Conservation (phyloP, 1,140 invertebrate genomes). For the Brachionus calyciflorus region DNA sequence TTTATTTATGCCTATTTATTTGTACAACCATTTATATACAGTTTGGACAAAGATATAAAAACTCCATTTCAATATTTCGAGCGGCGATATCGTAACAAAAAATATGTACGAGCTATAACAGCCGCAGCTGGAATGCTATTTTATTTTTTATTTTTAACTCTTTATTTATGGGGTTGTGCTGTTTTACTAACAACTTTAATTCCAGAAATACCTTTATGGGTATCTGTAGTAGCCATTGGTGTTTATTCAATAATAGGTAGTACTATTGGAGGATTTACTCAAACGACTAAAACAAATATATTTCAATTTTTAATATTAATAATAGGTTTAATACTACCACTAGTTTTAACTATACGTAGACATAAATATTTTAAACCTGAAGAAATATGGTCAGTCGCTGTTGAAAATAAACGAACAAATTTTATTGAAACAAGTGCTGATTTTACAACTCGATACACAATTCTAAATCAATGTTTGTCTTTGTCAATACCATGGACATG, state of each 20-base stretch:
- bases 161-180: conserved; percentile 36
- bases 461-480: conserved; percentile 2
- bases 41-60: conserved; percentile 1
- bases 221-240: neutral
- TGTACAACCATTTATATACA: conserved; percentile 9
- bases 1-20: conserved; percentile 21
- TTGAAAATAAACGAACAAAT: neutral
- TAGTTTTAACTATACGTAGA: neutral
- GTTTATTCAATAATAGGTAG: conserved; percentile 3
- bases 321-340: neutral
- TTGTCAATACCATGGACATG: conserved; percentile 10
- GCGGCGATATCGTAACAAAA: conserved; percentile 4
- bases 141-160: conserved; percentile 17
- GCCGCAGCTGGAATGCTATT: conserved; percentile 5
- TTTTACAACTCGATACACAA: conserved; percentile 27
- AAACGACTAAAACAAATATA: conserved; percentile 33
- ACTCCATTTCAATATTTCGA: conserved; percentile 36
- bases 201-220: conserved; percentile 8
- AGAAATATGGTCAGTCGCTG: conserved; percentile 5
- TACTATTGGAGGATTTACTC: conserved; percentile 5
- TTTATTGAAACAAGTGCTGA: conserved; percentile 30
- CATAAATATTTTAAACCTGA: neutral
- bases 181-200: neutral
- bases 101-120: conserved; percentile 18
- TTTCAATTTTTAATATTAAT: neutral